A percentile compares a stretch with the other conserved stretches of the same genome.
Evolutionary conservation across 2,888 invertebrate species (phyloP).

Genomic region (Cabera pusaria): DNA sequence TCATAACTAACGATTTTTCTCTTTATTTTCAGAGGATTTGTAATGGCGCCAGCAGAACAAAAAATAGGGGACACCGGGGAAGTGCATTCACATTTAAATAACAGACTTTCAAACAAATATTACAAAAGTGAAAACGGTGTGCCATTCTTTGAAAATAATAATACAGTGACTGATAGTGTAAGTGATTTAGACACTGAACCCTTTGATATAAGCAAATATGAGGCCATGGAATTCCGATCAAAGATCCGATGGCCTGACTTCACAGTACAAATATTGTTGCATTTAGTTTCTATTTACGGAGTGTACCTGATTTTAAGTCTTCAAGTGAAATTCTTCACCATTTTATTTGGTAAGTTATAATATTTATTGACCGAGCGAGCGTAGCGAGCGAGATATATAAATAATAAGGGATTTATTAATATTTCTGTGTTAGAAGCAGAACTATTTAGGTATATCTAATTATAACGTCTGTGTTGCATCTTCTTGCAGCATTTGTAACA

Average conservation of each 20-base stretch:
- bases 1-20: too few relatives aligned
- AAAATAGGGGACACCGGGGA: conserved; percentile 47
- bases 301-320: conserved; percentile 85
- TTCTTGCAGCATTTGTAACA: conserved; percentile 70
- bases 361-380: too few relatives aligned
- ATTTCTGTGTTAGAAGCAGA: too few relatives aligned
- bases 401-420: too few relatives aligned
- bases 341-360: conserved; percentile 89
- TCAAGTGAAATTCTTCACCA: conserved; percentile 83
- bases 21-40: too few relatives aligned
- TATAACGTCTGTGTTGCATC: too few relatives aligned
- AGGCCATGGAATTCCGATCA: conserved; percentile 81
- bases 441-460: too few relatives aligned
- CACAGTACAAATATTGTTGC: conserved; percentile 87
- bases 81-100: conserved; percentile 48
- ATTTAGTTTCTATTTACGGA: conserved; percentile 87
- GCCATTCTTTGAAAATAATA: conserved; percentile 52
- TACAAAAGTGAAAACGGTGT: conserved; percentile 40
- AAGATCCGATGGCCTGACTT: conserved; percentile 89
- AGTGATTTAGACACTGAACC: conserved; percentile 52
- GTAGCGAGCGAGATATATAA: too few relatives aligned
- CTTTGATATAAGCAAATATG: conserved; percentile 67
- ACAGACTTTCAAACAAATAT: conserved; percentile 42
- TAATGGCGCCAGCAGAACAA: conserved; percentile 66
- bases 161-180: conserved; percentile 46